Evolutionary conservation across 2,113 vertebrate species (phyloP).

Genomic region (Varanus salvator): DNA sequence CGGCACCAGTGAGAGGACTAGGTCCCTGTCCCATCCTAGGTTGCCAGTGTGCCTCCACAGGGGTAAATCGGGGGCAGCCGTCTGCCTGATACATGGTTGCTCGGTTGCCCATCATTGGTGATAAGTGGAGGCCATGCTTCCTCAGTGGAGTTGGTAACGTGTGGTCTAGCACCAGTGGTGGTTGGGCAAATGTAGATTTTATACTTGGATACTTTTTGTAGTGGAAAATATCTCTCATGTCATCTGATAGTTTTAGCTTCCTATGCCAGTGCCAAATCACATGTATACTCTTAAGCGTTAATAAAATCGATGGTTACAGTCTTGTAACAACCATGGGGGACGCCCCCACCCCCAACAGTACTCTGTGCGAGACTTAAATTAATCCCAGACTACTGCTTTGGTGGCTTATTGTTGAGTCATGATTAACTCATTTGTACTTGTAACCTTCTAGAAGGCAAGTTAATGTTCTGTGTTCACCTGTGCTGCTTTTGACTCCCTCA

Average conservation of each 20-base stretch:
- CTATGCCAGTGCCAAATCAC: neutral
- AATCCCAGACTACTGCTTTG: no score
- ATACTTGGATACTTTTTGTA: neutral
- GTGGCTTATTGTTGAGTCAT: neutral
- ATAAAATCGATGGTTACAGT: no score
- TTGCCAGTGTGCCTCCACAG: neutral
- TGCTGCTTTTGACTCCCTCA: constrained; percentile 72
- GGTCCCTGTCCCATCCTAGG: neutral
- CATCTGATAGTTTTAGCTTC: neutral
- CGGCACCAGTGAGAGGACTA: neutral
- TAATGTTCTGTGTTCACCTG: constrained; percentile 56
- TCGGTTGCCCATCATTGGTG: no score
- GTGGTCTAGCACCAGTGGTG: neutral
- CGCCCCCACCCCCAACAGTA: neutral
- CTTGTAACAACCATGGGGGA: neutral
- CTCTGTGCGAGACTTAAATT: neutral
- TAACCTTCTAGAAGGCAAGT: constrained; percentile 58
- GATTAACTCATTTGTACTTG: constrained; percentile 68
- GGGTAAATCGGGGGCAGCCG: neutral
- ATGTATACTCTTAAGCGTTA: neutral
- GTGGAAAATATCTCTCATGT: no score
- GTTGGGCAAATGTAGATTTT: neutral
- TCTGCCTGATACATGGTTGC: constrained; percentile 47
- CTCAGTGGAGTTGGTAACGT: neutral
- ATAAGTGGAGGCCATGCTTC: neutral